Percentiles rank a stretch among this genome's conserved stretches.
phyloP scores from a whole-genome alignment of 2,113 vertebrate genomes.

The Athene noctua region DNA sequence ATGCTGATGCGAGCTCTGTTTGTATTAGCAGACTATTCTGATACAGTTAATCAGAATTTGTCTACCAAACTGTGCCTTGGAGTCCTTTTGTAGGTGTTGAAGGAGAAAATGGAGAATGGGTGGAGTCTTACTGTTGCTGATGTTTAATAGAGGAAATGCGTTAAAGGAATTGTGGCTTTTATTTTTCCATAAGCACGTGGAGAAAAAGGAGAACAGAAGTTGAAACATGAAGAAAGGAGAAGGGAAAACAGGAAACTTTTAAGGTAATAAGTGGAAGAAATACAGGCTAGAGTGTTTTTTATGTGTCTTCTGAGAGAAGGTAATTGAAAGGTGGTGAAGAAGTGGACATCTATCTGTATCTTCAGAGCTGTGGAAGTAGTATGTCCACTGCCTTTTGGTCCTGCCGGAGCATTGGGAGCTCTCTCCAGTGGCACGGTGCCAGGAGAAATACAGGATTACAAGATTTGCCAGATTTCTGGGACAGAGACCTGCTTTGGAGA shows the following conservation, averaged over 20 bases:
- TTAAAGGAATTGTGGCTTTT: not conserved
- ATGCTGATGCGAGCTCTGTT: not conserved
- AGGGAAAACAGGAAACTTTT: not conserved
- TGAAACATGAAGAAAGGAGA: not conserved
- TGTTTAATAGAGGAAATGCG: not conserved
- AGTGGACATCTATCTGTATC: not conserved
- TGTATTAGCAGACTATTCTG: not conserved
- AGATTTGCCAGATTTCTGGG: not conserved
- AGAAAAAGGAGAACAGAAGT: not conserved
- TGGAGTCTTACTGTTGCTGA: not conserved
- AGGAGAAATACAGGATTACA: not conserved
- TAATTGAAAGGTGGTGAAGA: not conserved
- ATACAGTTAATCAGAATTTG: conserved; percentile 4
- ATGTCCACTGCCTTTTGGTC: not conserved
- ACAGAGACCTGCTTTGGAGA: not conserved
- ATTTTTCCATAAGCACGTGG: not conserved
- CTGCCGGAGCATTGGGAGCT: not conserved
- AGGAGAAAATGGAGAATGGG: not conserved
- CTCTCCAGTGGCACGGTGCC: not conserved
- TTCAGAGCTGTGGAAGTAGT: not conserved
- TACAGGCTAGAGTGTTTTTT: not conserved
- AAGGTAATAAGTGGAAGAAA: not conserved
- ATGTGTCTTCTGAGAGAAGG: not conserved
- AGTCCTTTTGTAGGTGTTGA: not conserved
- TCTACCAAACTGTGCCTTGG: not conserved